Conservation (phyloP, 1,140 invertebrate genomes). For the Diprion similis region DNA sequence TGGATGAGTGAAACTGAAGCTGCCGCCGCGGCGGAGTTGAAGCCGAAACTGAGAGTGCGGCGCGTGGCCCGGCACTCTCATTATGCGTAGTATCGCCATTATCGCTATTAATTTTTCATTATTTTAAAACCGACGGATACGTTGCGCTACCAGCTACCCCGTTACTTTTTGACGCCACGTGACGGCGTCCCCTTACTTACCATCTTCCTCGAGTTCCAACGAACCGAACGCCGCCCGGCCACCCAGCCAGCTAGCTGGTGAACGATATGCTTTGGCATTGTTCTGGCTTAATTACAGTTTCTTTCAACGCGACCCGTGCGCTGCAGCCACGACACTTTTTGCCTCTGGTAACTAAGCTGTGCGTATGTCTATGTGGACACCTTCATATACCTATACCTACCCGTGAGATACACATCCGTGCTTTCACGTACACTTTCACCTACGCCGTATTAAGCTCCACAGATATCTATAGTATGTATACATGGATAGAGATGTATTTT, state of each 20-base stretch:
- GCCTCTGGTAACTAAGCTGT: slow-evolving; percentile 33
- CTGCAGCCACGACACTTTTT: slow-evolving; percentile 17
- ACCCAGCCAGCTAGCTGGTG: slow-evolving; percentile 9
- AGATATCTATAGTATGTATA: not conserved
- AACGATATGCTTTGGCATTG: slow-evolving; percentile 16
- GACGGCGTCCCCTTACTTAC: not conserved
- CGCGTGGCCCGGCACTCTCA: slow-evolving; percentile 40
- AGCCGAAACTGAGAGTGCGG: not conserved
- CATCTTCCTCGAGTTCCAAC: not conserved
- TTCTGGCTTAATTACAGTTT: slow-evolving; percentile 18
- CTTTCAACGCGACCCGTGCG: slow-evolving; percentile 16
- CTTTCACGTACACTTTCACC: no score
- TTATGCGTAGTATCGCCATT: slow-evolving; percentile 41
- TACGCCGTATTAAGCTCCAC: not conserved
- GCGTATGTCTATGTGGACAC: not conserved
- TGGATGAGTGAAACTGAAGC: not conserved
- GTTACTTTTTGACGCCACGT: slow-evolving; percentile 7
- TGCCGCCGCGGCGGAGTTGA: not conserved
- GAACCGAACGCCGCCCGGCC: not conserved
- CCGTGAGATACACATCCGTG: no score
- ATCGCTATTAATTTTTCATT: slow-evolving; percentile 53
- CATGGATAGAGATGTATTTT: not conserved
- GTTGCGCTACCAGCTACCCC: not conserved
- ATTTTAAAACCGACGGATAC: slow-evolving; percentile 26
- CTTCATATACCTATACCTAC: not conserved